Percentiles rank a stretch among this genome's conserved stretches.
phyloP scores from a whole-genome alignment of 2,797 vertebrate species.

The Arnoldichthys spilopterus region DNA sequence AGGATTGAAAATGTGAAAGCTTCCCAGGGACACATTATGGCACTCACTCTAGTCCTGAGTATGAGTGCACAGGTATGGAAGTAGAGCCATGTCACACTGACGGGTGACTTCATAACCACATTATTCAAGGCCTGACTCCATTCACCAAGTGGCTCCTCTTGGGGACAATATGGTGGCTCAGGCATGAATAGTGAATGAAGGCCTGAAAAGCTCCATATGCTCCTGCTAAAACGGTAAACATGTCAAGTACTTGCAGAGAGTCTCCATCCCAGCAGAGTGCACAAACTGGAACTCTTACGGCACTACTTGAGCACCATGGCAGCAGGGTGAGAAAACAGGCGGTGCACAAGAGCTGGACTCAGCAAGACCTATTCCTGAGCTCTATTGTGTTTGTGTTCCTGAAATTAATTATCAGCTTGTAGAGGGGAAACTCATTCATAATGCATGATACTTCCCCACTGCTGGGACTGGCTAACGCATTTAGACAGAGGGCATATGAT shows the following conservation, averaged over 20 bases:
- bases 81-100: slow-evolving; percentile 25
- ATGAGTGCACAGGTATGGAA: slow-evolving; percentile 26
- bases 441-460: slow-evolving; percentile 47
- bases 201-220: slow-evolving; percentile 36
- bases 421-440: slow-evolving; percentile 51
- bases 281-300: slow-evolving; percentile 5
- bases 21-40: slow-evolving; percentile 24
- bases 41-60: slow-evolving; percentile 3
- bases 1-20: slow-evolving; percentile 42
- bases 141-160: slow-evolving; percentile 21
- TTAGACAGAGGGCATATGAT: slow-evolving; percentile 22
- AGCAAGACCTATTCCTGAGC: slow-evolving; percentile 40
- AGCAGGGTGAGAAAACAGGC: slow-evolving; percentile 34
- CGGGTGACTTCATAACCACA: slow-evolving; percentile 40
- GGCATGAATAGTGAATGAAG: slow-evolving; percentile 27
- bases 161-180: slow-evolving; percentile 24
- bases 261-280: neutral
- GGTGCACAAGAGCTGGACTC: slow-evolving; percentile 20
- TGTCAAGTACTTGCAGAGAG: slow-evolving; percentile 5
- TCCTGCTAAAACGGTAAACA: slow-evolving; percentile 29
- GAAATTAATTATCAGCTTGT: slow-evolving; percentile 52
- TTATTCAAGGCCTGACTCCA: slow-evolving; percentile 1
- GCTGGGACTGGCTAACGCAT: slow-evolving; percentile 26
- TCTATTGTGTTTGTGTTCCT: slow-evolving; percentile 37
- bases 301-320: neutral